Evolutionary conservation across 2,888 invertebrate species (phyloP), one percentile per base, ranked within the genome.

Genomic region (Blomia tropicalis): DNA sequence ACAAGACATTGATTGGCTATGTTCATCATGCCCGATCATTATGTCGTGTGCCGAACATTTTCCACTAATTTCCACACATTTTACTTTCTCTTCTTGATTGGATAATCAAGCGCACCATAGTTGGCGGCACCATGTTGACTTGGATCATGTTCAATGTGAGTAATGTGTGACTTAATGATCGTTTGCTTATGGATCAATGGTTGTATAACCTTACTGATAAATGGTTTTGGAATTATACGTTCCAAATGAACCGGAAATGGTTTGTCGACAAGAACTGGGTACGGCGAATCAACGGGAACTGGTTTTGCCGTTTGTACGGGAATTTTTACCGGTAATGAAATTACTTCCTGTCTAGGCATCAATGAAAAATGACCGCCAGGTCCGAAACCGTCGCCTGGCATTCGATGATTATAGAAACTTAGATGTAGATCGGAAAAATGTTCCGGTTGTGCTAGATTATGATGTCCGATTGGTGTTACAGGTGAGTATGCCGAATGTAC

Each of bases 171-270:
- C 29, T 56, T 31, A 25, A 56, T 25, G 31, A 56, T 56, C 1
- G 56, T 29, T 30, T 56, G 31, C 54, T 61, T 61, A 4, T 61
- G 54, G 30, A 61, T 61, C 11, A 61, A 31, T 19, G 62, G 62
- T 19, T 36, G 31, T 1, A 56, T 44, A 1, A 61, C 62, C 30
- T 61, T 61, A 2, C 44, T 44, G 1, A 61, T 32, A 23, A 36
- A 61, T 2, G 62, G 62, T 19, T 54, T 7, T 7, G 53, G 22
- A 7, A 41, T 23, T 3, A 54, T 54, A n/a, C 27, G 19, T 7
- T 61, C 62, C 7, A 61, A 31, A 1, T 30, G 7, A 2, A 61
- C 62, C 1, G 62, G 53, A 41, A 54, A 61, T 2, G 62, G 62
- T 25, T 54, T 54, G 17, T 61, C 62, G 4, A 56, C 54, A n/a